Percentiles rank a stretch among this genome's conserved stretches.
These are phyloP conservation scores for Sylvia borin DNA, from an alignment of 2,797 vertebrate species.

Conservation along the genomic window DNA sequence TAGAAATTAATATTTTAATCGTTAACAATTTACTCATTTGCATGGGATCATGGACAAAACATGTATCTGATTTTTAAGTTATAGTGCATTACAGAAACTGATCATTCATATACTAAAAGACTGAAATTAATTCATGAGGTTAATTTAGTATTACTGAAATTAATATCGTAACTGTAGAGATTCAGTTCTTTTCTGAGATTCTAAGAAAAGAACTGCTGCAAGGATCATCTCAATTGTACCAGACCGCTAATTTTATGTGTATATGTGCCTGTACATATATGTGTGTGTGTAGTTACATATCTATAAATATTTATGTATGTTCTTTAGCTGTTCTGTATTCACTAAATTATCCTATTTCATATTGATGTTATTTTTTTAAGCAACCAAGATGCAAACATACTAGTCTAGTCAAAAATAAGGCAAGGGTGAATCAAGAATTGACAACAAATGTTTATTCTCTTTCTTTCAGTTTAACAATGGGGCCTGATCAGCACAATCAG, in stretches of 20 bases:
- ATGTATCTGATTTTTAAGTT: neutral
- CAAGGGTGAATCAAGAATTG: neutral
- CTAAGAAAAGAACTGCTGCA: neutral
- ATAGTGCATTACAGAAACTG: neutral
- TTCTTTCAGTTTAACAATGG: neutral
- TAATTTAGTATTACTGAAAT: neutral
- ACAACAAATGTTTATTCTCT: neutral
- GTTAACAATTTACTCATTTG: neutral
- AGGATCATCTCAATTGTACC: neutral
- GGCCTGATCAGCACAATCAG: neutral
- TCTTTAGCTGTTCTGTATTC: neutral
- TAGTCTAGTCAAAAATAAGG: neutral
- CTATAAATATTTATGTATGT: neutral
- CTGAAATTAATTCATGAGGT: neutral
- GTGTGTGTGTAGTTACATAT: neutral
- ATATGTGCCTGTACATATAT: accelerated
- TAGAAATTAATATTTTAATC: neutral
- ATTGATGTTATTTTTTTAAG: neutral
- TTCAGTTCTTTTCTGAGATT: too few relatives aligned
- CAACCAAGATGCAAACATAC: neutral
- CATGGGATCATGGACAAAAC: neutral
- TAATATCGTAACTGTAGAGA: neutral
- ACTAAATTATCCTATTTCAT: neutral
- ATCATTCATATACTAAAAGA: neutral
- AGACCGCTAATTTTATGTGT: neutral